Percentiles rank a stretch among this genome's conserved stretches.
Conservation (phyloP, 1,140 invertebrate genomes). For the Littorina saxatilis region DNA sequence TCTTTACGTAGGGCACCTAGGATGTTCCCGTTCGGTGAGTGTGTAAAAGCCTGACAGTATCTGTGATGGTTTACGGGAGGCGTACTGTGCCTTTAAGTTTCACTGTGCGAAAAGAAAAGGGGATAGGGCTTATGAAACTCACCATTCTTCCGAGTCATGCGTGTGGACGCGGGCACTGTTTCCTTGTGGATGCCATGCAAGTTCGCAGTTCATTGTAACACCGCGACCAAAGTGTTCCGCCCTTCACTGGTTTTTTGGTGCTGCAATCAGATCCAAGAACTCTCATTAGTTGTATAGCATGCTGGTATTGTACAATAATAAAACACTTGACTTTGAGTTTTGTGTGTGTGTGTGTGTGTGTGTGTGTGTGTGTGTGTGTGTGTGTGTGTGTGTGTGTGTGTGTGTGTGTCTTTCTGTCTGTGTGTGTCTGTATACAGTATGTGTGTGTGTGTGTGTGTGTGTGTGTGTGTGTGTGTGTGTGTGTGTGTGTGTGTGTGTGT, state of each 20-base stretch:
- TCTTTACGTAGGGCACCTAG: no score
- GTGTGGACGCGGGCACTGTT: no score
- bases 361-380: not conserved
- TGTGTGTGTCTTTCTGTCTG: no score
- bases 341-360: not conserved
- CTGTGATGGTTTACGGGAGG: no score
- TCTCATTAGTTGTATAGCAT: not conserved
- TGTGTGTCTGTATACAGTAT: no score
- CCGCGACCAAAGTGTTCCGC: not conserved
- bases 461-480: constrained; percentile 12
- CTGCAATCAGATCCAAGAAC: not conserved
- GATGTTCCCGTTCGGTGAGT: no score
- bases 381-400: not conserved
- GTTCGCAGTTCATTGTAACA: not conserved
- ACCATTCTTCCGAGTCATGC: no score
- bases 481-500: not conserved
- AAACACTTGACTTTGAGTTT: not conserved
- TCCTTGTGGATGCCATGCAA: not conserved
- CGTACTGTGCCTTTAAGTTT: no score
- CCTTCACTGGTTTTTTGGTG: not conserved
- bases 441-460: no score
- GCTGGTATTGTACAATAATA: not conserved
- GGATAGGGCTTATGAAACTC: no score
- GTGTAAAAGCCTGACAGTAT: no score
- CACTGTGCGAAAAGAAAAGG: no score